These are phyloP conservation scores for Epinephelus moara DNA, from an alignment of 2,113 vertebrate genomes.

Conservation along the genomic window DNA sequence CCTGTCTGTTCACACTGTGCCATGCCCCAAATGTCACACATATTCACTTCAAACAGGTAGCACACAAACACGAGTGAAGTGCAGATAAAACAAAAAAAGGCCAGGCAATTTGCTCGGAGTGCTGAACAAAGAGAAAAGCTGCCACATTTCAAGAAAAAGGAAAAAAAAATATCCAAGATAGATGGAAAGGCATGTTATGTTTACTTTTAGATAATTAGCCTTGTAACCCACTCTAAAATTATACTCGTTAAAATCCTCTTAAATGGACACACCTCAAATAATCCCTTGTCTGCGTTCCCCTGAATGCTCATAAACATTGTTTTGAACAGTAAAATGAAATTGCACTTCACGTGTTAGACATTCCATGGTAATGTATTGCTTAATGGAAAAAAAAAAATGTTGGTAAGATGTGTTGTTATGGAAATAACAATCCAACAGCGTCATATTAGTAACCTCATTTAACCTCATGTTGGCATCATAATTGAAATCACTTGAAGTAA, in stretches of 20 bases:
- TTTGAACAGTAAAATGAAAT: slow-evolving; percentile 66
- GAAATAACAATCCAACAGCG: slow-evolving; percentile 52
- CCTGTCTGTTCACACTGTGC: slow-evolving; percentile 76
- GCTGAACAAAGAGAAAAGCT: slow-evolving; percentile 54
- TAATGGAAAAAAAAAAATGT: slow-evolving; percentile 51
- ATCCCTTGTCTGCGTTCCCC: slow-evolving; percentile 55
- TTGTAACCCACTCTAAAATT: slow-evolving; percentile 62
- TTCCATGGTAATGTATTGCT: slow-evolving; percentile 55
- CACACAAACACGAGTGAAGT: slow-evolving; percentile 58
- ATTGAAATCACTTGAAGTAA: slow-evolving; percentile 78
- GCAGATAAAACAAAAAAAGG: slow-evolving; percentile 59
- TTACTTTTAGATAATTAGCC: slow-evolving; percentile 68
- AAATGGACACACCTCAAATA: slow-evolving; percentile 68
- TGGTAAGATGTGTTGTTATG: slow-evolving; percentile 9
- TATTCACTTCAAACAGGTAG: slow-evolving; percentile 76
- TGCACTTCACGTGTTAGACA: slow-evolving; percentile 51
- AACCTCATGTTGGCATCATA: slow-evolving; percentile 61
- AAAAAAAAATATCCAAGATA: slow-evolving; percentile 34
- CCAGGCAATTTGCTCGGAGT: slow-evolving; percentile 49
- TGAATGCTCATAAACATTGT: slow-evolving; percentile 66
- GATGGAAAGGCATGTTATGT: slow-evolving; percentile 53
- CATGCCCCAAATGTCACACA: slow-evolving; percentile 76
- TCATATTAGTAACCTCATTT: slow-evolving; percentile 67
- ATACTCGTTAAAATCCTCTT: slow-evolving; percentile 69
- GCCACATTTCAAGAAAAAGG: slow-evolving; percentile 51